Evolutionary conservation across 2,113 vertebrate species (phyloP), one percentile per base, ranked within the genome.

Genomic region (Myxocyprinus asiaticus): DNA sequence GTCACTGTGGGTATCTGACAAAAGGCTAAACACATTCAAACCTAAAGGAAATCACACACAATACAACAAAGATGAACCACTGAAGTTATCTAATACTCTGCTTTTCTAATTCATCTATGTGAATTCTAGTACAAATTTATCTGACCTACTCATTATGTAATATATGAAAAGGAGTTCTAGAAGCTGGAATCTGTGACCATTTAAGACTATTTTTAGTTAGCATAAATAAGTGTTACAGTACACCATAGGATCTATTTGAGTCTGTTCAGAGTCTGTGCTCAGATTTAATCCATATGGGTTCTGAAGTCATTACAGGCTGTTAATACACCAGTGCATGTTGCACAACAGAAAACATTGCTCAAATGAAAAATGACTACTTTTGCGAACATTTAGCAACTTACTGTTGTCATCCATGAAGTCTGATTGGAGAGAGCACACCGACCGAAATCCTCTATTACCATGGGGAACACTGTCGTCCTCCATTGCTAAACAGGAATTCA

Each of bases 331-430:
- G 1, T 33, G 22, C 22, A 33, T 33, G 22, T 33, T 33, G 22
- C 22, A 33, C 22, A 33, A 33, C 22, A 33, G 22, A 33, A 89
- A 9, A 78, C 45, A 80, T 14, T 45, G 45, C 58, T 43, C 77
- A 83, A 51, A 79, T 73, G 17, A 55, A 55, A 0, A 14, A 55
- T 12, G 51, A n/a, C n/a, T n/a, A n/a, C n/a, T n/a, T 33, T 33
- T 33, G 22, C 22, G 22, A 33, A 33, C 22, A 58, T n/a, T n/a
- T 6, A 12, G 9, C 12, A 65, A 75, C 79, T 75, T 81, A 96
- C 95, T 94, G 2, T 94, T 95, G 85, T 95, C 95, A 56, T 95
- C 94, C 22, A 91, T 94, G 0, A 93, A 92, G 62, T 95, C 94
- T 0, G 94, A 95, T 81, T 95, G 94, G 79, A 94, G 94, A 61